Percentiles rank a stretch among this genome's conserved stretches.
Evolutionary conservation across 2,797 vertebrate genomes (phyloP).

Genomic region (Triplophysa yarkandensis): DNA sequence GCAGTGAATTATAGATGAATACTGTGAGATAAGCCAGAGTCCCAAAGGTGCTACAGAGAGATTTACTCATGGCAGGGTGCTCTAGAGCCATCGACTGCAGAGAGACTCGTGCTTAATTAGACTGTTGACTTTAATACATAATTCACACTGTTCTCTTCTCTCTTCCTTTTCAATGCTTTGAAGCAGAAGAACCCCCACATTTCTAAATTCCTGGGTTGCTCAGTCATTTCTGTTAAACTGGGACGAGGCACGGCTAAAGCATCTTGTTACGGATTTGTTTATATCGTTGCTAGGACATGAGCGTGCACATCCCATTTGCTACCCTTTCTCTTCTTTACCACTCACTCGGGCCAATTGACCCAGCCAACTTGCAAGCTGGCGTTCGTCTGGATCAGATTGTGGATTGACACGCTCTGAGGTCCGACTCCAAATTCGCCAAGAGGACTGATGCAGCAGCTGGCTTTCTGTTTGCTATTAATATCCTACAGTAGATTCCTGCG

Average conservation of each 20-base stretch:
- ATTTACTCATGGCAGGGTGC: slow-evolving; percentile 64
- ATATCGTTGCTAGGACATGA: slow-evolving; percentile 68
- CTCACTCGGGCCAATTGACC: too few relatives aligned
- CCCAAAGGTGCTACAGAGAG: slow-evolving; percentile 35
- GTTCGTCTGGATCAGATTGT: slow-evolving; percentile 45
- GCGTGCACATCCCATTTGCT: slow-evolving; percentile 56
- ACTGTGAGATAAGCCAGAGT: slow-evolving; percentile 57
- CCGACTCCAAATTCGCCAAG: slow-evolving; percentile 52
- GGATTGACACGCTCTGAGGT: slow-evolving; percentile 19
- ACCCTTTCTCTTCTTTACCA: slow-evolving; percentile 49
- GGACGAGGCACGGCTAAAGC: slow-evolving; percentile 25
- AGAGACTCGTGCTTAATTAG: slow-evolving; percentile 62
- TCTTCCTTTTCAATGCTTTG: background rate
- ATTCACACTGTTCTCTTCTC: slow-evolving; percentile 47
- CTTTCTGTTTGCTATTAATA: slow-evolving; percentile 73
- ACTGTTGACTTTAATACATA: slow-evolving; percentile 50
- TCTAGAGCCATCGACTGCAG: slow-evolving; percentile 59
- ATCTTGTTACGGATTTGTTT: slow-evolving; percentile 67
- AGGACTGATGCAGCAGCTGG: slow-evolving; percentile 68
- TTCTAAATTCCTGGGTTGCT: slow-evolving; percentile 4
- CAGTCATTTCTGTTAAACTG: slow-evolving; percentile 18
- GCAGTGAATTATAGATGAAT: slow-evolving; percentile 78
- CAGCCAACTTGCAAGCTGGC: slow-evolving; percentile 32
- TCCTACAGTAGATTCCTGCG: slow-evolving; percentile 58
- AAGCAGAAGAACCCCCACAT: background rate